Base-by-base conservation (phyloP, 2,113 vertebrate genomes). In the Regulus satrapa region DNA sequence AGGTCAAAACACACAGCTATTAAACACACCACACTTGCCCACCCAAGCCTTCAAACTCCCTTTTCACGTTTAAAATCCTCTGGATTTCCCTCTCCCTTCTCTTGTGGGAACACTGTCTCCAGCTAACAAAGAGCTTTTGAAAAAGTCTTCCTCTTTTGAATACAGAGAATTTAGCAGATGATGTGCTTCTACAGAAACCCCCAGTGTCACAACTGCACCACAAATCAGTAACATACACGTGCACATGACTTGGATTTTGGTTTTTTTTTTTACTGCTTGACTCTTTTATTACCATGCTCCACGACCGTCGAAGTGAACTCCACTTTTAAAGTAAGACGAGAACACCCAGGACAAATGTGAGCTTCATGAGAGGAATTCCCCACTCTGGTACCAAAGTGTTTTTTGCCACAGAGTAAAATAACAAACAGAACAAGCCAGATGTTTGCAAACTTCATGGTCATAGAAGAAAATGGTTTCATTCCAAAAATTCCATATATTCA, bases 231-330 rank as follows among this genome's bases (percentile, higher is more conserved):
- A 34, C 46, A 66, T 2, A 56, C 9, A 43, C 26, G 21, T 14
- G 8, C 85, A 69, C 5, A 29, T 66, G 31, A 68, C 13, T 21
- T 4, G 19, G 21, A 12, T 12, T 31, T 54, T 34, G n/a, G n/a
- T n/a, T 66, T 82, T 38, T 41, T 59, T 68, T 72, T 90, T 72
- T 4, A 28, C 64, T 49, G 58, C 18, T 75, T 29, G 71, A 48
- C n/a, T 58, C 51, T 72, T 72, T 72, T 81, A 98, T 98, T 98
- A 99, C 99, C 99, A 51, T 99, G 98, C 94, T 99, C 99, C 81
- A 99, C 99, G 25, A 99, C 98, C 9, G 98, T 98, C 1, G 99
- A 98, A 72, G 99, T 99, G 97, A 99, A 99, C 74, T 99, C 99
- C 97, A 99, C 97, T 96, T 99, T 98, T 87, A 99, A 69, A 68